phyloP scores from a whole-genome alignment of 2,113 vertebrate species.

The Accipiter virgatus region DNA sequence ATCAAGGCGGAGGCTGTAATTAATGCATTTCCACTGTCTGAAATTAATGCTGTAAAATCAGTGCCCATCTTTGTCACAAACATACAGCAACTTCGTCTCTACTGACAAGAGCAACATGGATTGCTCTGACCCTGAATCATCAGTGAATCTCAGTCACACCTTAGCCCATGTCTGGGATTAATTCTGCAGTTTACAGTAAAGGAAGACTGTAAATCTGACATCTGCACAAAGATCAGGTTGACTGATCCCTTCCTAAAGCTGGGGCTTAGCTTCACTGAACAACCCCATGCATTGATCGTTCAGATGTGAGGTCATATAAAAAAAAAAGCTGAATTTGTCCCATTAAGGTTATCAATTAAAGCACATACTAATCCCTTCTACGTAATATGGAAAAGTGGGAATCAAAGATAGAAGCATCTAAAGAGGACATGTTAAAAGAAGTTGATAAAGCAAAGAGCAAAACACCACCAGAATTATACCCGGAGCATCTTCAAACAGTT shows the following conservation, averaged over 20 bases:
- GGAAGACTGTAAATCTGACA: not conserved
- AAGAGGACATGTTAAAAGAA: not conserved
- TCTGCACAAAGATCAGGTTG: not conserved
- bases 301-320: not conserved
- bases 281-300: not conserved
- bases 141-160: not conserved
- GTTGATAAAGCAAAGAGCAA: not conserved
- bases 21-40: not conserved
- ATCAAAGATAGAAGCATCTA: not conserved
- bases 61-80: not conserved
- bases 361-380: not conserved
- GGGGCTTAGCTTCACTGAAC: not conserved
- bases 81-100: not conserved
- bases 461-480: not conserved
- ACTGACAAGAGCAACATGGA: not conserved
- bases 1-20: constrained; percentile 18
- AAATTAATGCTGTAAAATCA: not conserved
- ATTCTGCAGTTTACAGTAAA: not conserved
- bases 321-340: not conserved
- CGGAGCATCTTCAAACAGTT: not conserved
- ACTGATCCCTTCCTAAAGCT: not conserved
- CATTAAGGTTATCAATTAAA: not conserved
- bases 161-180: not conserved
- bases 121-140: not conserved
- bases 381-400: not conserved